phyloP scores from a whole-genome alignment of 2,797 vertebrate species.

The Glyptemys insculpta region DNA sequence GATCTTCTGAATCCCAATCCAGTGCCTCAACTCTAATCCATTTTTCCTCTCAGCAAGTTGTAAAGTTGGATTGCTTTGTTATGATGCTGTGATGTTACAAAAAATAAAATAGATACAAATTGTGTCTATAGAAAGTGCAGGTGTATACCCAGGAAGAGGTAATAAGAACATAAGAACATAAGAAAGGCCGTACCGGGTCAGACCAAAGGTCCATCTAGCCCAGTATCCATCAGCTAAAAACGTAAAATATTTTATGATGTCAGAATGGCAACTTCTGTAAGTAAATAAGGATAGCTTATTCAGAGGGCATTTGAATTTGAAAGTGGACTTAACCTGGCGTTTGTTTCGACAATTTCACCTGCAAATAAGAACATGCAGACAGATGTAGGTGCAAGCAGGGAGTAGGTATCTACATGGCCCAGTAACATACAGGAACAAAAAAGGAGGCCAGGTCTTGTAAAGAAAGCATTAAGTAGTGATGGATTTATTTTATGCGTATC shows the following conservation, averaged over 20 bases:
- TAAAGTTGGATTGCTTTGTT: not conserved
- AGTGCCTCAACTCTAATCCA: not conserved
- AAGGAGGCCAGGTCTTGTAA: not conserved
- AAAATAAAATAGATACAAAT: not conserved
- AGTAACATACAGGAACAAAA: not conserved
- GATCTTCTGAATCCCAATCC: not conserved
- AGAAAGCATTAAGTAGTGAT: not conserved
- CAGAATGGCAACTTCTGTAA: not conserved
- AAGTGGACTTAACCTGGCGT: not conserved
- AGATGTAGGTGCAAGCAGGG: not conserved
- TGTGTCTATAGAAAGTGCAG: not conserved
- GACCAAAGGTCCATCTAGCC: too few species aligned
- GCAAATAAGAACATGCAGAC: not conserved
- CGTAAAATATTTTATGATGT: not conserved
- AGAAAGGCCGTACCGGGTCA: too few species aligned
- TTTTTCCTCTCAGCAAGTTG: not conserved
- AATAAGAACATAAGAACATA: too few species aligned
- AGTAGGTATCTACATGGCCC: not conserved
- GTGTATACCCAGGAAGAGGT: not conserved
- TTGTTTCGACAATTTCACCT: not conserved
- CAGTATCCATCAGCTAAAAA: slow-evolving; percentile 41
- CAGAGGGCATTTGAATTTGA: not conserved
- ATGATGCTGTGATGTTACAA: not conserved
- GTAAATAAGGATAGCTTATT: not conserved
- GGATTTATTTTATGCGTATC: not conserved